These are phyloP conservation scores for Agriopis marginaria DNA, from an alignment of 2,888 invertebrate genomes.

Conservation along the genomic window DNA sequence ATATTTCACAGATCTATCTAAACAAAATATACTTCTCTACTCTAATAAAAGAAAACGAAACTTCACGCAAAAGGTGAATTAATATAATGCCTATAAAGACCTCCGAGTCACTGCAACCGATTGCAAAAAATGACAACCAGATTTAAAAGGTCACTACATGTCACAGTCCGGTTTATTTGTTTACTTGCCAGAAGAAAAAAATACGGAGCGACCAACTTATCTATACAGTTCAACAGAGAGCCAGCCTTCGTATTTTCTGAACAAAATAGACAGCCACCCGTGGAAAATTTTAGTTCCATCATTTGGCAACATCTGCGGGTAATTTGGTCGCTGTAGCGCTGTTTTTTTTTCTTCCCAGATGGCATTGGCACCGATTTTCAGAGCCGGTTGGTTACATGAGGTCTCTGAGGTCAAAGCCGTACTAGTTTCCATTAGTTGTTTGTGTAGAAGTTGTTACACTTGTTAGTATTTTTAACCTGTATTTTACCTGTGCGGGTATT, in stretches of 20 bases:
- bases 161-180: slow-evolving; percentile 42
- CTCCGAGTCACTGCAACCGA: slow-evolving; percentile 6
- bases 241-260: neutral
- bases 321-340: neutral
- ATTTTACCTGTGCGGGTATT: neutral
- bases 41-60: neutral
- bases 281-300: neutral
- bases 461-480: slow-evolving; percentile 4
- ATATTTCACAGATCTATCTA: too few relatives aligned
- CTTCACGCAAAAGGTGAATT: neutral
- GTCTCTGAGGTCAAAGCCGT: slow-evolving; percentile 62
- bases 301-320: neutral
- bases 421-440: slow-evolving; percentile 49
- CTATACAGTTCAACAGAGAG: neutral
- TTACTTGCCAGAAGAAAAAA: slow-evolving; percentile 28
- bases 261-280: too few relatives aligned
- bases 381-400: slow-evolving; percentile 54
- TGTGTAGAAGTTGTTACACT: slow-evolving; percentile 18
- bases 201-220: neutral
- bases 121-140: slow-evolving; percentile 23
- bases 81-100: slow-evolving; percentile 4
- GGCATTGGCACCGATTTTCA: slow-evolving; percentile 69
- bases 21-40: too few relatives aligned
- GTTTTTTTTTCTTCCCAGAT: slow-evolving; percentile 35
- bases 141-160: slow-evolving; percentile 34